phyloP scores from a whole-genome alignment of 1,140 invertebrate species.

The Drosophila fuyamai region DNA sequence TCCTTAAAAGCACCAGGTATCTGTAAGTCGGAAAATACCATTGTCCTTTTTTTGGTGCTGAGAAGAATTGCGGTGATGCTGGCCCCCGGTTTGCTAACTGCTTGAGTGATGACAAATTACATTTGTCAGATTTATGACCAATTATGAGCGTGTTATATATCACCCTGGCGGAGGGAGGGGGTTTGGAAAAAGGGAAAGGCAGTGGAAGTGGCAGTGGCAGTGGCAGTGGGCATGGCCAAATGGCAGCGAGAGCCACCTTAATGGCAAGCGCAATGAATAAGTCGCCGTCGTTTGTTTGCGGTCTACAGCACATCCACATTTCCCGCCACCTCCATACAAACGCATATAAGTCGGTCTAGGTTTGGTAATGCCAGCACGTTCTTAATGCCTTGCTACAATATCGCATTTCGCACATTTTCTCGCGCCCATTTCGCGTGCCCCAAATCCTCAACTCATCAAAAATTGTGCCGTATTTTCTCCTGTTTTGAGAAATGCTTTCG shows the following conservation, averaged over 20 bases:
- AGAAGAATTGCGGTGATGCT: constrained; percentile 28
- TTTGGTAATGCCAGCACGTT: constrained; percentile 58
- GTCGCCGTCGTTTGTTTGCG: constrained; percentile 81
- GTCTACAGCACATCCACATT: constrained; percentile 30
- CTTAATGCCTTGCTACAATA: constrained; percentile 61
- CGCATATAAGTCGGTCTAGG: constrained; percentile 27
- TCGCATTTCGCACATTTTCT: constrained; percentile 75
- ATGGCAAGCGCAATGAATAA: constrained; percentile 82
- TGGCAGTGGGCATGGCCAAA: constrained; percentile 25
- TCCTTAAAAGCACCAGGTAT: constrained; percentile 10
- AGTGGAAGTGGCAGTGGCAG: constrained; percentile 10
- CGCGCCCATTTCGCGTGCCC: constrained; percentile 44
- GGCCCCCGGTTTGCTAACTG: constrained; percentile 46
- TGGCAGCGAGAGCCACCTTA: constrained; percentile 68
- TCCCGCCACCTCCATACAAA: constrained; percentile 3
- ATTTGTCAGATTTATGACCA: constrained; percentile 85
- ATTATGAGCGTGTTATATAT: constrained; percentile 85
- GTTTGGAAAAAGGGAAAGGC: background rate
- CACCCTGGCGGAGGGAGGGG: constrained; percentile 44
- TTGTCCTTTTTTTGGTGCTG: constrained; percentile 2
- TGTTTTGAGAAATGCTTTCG: constrained; percentile 60
- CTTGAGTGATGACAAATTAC: constrained; percentile 85
- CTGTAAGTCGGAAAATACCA: background rate
- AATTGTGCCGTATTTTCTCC: constrained; percentile 28
- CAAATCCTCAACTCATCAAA: constrained; percentile 59